Evolutionary conservation across 2,797 vertebrate species (phyloP).

Genomic region (Enteromius viviparus): DNA sequence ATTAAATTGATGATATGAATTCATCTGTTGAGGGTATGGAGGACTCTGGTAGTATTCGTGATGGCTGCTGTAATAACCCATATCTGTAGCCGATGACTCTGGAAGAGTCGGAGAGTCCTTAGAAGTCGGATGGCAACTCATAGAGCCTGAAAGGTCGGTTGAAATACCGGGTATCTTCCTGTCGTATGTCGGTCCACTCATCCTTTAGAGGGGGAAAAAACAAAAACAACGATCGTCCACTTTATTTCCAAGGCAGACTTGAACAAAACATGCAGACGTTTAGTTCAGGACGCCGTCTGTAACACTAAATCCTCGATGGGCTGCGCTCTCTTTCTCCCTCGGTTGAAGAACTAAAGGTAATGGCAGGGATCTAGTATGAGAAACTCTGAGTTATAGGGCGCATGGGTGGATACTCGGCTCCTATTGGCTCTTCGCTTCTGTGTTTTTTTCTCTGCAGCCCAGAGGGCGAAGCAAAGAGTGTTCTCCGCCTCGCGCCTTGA

Average conservation of each 20-base stretch:
- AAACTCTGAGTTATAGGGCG: conserved; percentile 89
- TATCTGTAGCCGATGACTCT: conserved; percentile 94
- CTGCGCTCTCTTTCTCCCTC: conserved; percentile 69
- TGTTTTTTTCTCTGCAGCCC: conserved; percentile 68
- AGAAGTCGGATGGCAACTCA: conserved; percentile 93
- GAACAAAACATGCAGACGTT: conserved; percentile 44
- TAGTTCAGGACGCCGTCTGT: conserved; percentile 37
- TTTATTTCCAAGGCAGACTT: conserved; percentile 49
- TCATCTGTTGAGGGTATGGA: conserved; percentile 86
- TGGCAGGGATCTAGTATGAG: conserved; percentile 81
- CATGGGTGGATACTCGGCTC: conserved; percentile 83
- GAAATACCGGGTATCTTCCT: conserved; percentile 95
- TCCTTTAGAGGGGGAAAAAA: conserved; percentile 59
- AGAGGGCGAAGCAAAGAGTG: conserved; percentile 79
- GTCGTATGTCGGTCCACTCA: conserved; percentile 91
- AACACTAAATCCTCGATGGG: conserved; percentile 60
- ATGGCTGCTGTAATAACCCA: conserved; percentile 94
- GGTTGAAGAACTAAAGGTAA: conserved; percentile 70
- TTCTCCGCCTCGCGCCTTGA: conserved; percentile 61
- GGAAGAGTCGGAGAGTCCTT: conserved; percentile 97
- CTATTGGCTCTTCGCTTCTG: conserved; percentile 86
- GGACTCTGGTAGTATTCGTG: conserved; percentile 91
- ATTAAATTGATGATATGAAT: conserved; percentile 91
- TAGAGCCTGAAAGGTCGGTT: conserved; percentile 92
- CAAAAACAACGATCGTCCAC: conserved; percentile 58